A percentile compares a stretch with the other conserved stretches of the same genome.
Conservation (phyloP, 2,888 invertebrate species). For the Leistus spinibarbis region DNA sequence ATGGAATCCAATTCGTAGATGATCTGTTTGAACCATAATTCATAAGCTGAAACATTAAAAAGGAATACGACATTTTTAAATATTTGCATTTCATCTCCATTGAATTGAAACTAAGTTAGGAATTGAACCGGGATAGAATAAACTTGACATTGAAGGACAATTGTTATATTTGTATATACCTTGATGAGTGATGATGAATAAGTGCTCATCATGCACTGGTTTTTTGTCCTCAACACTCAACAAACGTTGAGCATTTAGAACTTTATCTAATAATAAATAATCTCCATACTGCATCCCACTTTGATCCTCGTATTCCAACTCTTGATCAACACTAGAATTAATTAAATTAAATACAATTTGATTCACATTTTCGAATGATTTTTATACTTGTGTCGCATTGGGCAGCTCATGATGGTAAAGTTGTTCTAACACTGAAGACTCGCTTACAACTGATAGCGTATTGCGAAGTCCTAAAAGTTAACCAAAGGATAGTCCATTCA, state of each 20-base stretch:
- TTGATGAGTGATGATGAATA: constrained; percentile 98
- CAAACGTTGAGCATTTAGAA: constrained; percentile 81
- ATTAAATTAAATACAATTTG: neutral
- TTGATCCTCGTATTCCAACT: constrained; percentile 67
- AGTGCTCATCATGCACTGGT: constrained; percentile 93
- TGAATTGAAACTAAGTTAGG: no score
- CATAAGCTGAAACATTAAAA: constrained; percentile 77
- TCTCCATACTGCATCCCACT: constrained; percentile 88
- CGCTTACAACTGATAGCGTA: constrained; percentile 43
- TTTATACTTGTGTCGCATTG: constrained; percentile 47
- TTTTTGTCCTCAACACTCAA: constrained; percentile 74
- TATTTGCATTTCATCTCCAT: no score
- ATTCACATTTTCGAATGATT: neutral
- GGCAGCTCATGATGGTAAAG: constrained; percentile 49
- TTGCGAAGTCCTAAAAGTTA: constrained; percentile 21
- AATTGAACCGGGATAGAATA: no score
- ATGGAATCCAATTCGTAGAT: constrained; percentile 96
- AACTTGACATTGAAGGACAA: no score
- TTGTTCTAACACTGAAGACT: constrained; percentile 42
- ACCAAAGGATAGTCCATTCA: neutral
- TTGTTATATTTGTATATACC: no score
- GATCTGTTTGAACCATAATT: constrained; percentile 99
- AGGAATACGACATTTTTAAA: no score
- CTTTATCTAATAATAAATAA: constrained; percentile 88
- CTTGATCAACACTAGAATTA: constrained; percentile 51